A percentile compares a stretch with the other conserved stretches of the same genome.
Conservation (phyloP, 2,888 invertebrate genomes). For the Seladonia tumulorum region DNA sequence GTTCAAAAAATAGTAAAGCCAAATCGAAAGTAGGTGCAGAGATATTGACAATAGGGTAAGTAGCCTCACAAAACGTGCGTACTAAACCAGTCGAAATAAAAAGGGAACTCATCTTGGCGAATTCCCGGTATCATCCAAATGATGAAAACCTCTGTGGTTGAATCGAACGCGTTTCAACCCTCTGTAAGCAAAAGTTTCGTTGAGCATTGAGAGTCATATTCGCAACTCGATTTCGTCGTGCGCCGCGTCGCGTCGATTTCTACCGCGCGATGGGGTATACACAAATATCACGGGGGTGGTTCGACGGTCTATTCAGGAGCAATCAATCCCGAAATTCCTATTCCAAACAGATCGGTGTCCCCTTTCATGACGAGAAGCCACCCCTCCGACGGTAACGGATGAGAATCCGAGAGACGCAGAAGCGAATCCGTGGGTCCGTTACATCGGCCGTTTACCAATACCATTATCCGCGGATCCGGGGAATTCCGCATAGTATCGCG, state of each 20-base stretch:
- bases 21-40: no score
- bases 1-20: no score
- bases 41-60: no score
- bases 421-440: not conserved
- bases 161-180: not conserved
- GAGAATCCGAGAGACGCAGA: not conserved
- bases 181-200: not conserved
- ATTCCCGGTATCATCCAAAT: not conserved
- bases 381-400: not conserved
- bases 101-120: not conserved
- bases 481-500: not conserved
- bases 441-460: conserved; percentile 4
- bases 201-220: not conserved
- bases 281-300: not conserved
- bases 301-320: not conserved
- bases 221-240: not conserved
- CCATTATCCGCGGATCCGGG: not conserved
- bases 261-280: not conserved
- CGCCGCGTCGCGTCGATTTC: not conserved
- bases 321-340: conserved; percentile 8
- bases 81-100: not conserved
- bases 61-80: no score
- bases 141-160: not conserved
- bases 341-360: not conserved
- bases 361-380: not conserved